Conservation (phyloP, 2,888 invertebrate genomes). For the Eumerus sabulonum region DNA sequence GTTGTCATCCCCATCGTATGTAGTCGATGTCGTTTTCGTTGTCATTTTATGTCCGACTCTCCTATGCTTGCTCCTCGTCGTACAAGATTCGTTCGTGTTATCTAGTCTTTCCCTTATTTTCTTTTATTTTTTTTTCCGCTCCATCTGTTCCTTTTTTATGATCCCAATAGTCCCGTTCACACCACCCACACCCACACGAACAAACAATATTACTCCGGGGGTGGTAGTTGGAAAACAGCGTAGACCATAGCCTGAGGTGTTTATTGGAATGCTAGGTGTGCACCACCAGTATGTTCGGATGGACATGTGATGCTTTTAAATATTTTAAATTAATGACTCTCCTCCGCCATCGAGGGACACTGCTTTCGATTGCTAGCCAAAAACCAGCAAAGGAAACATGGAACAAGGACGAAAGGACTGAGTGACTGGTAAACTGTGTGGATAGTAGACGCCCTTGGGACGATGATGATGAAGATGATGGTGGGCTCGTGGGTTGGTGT, state of each 20-base stretch:
- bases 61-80: constrained; percentile 24
- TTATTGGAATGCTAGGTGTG: constrained; percentile 50
- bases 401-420: constrained; percentile 10
- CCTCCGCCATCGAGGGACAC: constrained; percentile 10
- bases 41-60: constrained; percentile 1
- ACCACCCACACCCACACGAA: background rate
- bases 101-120: constrained; percentile 22
- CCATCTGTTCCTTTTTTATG: constrained; percentile 4
- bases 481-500: background rate
- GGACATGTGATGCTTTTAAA: constrained; percentile 55
- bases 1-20: too few relatives aligned
- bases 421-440: background rate
- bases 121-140: constrained; percentile 4
- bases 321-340: constrained; percentile 45
- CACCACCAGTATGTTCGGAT: constrained; percentile 5
- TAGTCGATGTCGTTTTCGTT: background rate
- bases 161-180: background rate
- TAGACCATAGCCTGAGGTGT: constrained; percentile 53
- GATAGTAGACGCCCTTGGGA: constrained; percentile 13
- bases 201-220: constrained; percentile 19
- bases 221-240: constrained; percentile 58
- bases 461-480: background rate
- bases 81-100: constrained; percentile 60
- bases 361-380: constrained; percentile 44
- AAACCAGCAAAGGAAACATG: constrained; percentile 19